phyloP scores from a whole-genome alignment of 2,888 invertebrate genomes.

The Onchidella celtica region DNA sequence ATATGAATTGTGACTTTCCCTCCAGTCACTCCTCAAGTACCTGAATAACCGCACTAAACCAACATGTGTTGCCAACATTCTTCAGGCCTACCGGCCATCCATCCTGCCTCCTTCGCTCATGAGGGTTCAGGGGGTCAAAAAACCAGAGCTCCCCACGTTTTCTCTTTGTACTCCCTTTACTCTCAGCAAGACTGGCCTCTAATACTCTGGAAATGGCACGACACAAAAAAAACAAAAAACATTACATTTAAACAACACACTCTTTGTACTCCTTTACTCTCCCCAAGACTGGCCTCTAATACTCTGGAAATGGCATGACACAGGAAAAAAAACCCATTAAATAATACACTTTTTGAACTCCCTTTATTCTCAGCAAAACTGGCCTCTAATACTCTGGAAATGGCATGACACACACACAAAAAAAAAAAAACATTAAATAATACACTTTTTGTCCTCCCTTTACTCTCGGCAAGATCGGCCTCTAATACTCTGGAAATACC shows the following conservation, averaged over 20 bases:
- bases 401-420: background rate
- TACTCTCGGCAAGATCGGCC: slow-evolving; percentile 80
- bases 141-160: slow-evolving; percentile 80
- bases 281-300: slow-evolving; percentile 80
- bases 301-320: slow-evolving; percentile 67
- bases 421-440: too few species aligned
- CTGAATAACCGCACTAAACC: slow-evolving; percentile 82
- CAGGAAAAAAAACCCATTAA: background rate
- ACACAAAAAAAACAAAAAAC: background rate
- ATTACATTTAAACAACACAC: too few species aligned
- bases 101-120: slow-evolving; percentile 75
- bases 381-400: slow-evolving; percentile 79
- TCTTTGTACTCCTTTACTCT: slow-evolving; percentile 80
- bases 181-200: slow-evolving; percentile 80
- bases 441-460: too few species aligned
- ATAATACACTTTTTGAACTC: slow-evolving; percentile 79
- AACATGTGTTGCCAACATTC: slow-evolving; percentile 82
- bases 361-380: slow-evolving; percentile 80
- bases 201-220: slow-evolving; percentile 72
- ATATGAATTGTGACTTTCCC: too few species aligned
- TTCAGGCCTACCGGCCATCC: slow-evolving; percentile 81
- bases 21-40: too few species aligned
- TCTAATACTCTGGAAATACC: slow-evolving; percentile 77
- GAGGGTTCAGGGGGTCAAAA: slow-evolving; percentile 80
- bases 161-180: slow-evolving; percentile 79